Base-by-base conservation (phyloP, 2,888 invertebrate species). In the Agrilus mali region DNA sequence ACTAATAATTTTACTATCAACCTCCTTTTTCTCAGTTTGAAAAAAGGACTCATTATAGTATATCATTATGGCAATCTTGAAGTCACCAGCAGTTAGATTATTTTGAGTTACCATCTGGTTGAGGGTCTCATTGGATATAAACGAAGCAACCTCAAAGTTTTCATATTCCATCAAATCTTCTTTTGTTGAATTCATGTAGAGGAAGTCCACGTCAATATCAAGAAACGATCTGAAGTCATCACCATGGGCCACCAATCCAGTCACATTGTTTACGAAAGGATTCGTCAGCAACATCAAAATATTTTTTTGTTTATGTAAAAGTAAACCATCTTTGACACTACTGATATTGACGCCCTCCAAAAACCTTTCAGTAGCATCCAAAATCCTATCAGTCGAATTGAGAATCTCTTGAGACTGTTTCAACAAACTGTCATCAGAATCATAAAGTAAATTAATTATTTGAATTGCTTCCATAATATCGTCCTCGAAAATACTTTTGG, bases 361-460 rank as follows among this genome's bases (percentile, higher is more conserved):
- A 32, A 76, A 66, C 49, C 68, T 66, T 52, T 75, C 77, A 22
- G 78, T 64, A 7, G 73, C 68, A 53, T 78, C 76, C 40, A 82
- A 61, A 47, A 80, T 68, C 12, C 71, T 69, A 58, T 80, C 80
- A 2, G 80, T 79, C 13, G 78, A 74, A 61, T 81, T 80, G 42
- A 81, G 66, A 8, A 50, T 35, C 16, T 68, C 69, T 61, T 75
- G 74, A 1, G 76, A 70, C 52, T 71, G 59, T 44, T 50, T 47
- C 34, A 64, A 45, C 6, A 50, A 44, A 13, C 45, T 37, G 1
- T 33, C 35, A 36, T 59, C 50, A 3, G 50, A 47, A 8, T 51
- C 45, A 33, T 61, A 42, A 14, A 65, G 33, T 58, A 72, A 72
- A 55, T 79, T 72, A 58, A 75, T 64, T 13, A 69, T 66, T 62